Evolutionary conservation across 2,888 invertebrate genomes (phyloP).

Genomic region (Nomada flava): DNA sequence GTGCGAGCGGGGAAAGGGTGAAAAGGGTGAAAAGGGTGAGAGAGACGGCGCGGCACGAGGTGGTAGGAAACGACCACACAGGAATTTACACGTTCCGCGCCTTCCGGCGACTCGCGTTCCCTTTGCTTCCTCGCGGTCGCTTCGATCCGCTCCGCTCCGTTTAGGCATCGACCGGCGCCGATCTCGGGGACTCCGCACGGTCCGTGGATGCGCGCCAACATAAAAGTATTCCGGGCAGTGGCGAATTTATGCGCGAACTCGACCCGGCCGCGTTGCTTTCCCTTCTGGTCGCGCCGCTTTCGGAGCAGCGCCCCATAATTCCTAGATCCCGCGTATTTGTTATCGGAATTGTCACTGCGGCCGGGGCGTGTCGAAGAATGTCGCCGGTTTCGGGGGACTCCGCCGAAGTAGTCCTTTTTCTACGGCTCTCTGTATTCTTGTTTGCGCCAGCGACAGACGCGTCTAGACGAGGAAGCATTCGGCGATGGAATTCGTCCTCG

Average conservation of each 20-base stretch:
- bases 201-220: constrained; percentile 37
- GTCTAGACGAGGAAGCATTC: constrained; percentile 42
- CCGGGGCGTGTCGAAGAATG: constrained; percentile 51
- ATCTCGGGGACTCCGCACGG: constrained; percentile 50
- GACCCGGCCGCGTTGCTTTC: constrained; percentile 44
- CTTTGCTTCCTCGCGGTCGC: constrained; percentile 39
- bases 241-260: constrained; percentile 75
- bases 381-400: constrained; percentile 23
- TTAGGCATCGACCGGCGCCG: constrained; percentile 47
- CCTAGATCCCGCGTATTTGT: constrained; percentile 66
- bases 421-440: constrained; percentile 49
- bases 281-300: constrained; percentile 24
- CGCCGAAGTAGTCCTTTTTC: constrained; percentile 30
- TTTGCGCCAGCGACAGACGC: constrained; percentile 32
- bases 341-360: constrained; percentile 66
- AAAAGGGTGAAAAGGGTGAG: constrained; percentile 50
- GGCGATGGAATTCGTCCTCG: constrained; percentile 31
- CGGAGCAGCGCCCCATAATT: constrained; percentile 60
- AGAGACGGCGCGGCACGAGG: constrained; percentile 57
- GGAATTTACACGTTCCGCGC: constrained; percentile 81
- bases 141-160: constrained; percentile 53
- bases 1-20: constrained; percentile 50
- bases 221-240: constrained; percentile 71
- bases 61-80: constrained; percentile 80
- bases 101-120: constrained; percentile 63